Evolutionary conservation across 2,797 vertebrate species (phyloP), one percentile per base, ranked within the genome.

Genomic region (Falco concolor): DNA sequence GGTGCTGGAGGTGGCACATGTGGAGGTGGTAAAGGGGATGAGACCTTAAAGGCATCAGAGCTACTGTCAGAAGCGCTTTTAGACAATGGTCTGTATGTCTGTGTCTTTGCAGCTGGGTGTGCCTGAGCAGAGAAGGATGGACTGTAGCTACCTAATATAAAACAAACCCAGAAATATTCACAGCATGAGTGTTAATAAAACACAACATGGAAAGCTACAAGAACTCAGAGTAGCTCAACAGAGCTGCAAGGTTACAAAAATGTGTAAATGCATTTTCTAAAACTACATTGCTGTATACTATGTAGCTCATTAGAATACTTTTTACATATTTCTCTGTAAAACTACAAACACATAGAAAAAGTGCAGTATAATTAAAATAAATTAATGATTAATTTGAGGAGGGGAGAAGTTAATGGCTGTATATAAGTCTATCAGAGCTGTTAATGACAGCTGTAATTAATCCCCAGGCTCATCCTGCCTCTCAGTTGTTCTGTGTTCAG

Each of bases 61-160:
- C 98, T 89, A 7, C 98, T 98, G 96, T 99, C 99, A 0, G 98
- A 99, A 92, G 98, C 98, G 21, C 99, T 99, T 97, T 99, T 99
- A 92, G 99, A 98, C 68, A 99, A 97, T 0, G 99, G 99, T 65
- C 99, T 98, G 98, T 99, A 99, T 0, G 99, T 99, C 95, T 99
- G 99, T 5, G 98, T 99, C 96, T 98, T 98, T 57, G 99, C 99
- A 32, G 99, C 98, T 4, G 99, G 99, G 94, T 99, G 99, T 75
- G 99, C 98, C 96, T 99, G 98, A 94, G 99, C 97, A 61, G 98
- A 89, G 95, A 97, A 96, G 53, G 98, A 95, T 2, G 98, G 93
- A 67, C 97, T 98, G 97, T 98, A 98, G 93, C 98, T 98, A 75
- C 99, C 99, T 99, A 77, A 93, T 80, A 28, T 13, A 79, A 96